Base-by-base conservation (phyloP, 2,888 invertebrate species). In the Nasonia oneida region DNA sequence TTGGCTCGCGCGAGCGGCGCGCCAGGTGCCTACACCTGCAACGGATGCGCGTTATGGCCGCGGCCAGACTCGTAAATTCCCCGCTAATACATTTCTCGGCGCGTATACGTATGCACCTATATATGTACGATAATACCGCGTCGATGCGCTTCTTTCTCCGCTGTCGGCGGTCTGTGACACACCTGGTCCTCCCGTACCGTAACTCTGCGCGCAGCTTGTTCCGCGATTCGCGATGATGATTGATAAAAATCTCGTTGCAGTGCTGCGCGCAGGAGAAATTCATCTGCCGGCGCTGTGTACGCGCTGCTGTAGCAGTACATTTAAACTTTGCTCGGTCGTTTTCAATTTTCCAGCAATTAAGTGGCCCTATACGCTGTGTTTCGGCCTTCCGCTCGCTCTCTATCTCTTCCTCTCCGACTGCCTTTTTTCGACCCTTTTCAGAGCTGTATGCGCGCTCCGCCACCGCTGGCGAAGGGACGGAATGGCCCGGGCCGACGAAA, bases 281-380 rank as follows among this genome's bases (percentile, higher is more conserved):
- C 80, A 83, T 85, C 85, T 87, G 61, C 42, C 47, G 23, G 81
- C 50, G 47, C 61, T 3, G 10, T 42, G 8, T 42, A 42, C 10
- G 29, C 1, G 37, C 37, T 37, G 14, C 29, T 67, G 29, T 29
- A 42, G 83, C 85, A 83, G 84, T 84, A 86, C 83, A 84, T 87
- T 87, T 86, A 83, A 87, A 86, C 82, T 84, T 87, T 83, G 61
- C 80, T 71, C 64, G 75, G 50, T 87, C 73, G 85, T 85, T 87
- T 87, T 87, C 86, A 83, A 85, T 88, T 87, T 87, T 87, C 85
- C 83, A 85, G 87, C 87, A 88, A 87, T 87, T 87, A 87, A 87
- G 87, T 87, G 85, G 86, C 80, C 87, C 80, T 86, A 64, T 29
- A 29, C 81, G 70, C n/a, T 23, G 23, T n/a, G 57, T 15, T 82